phyloP scores from a whole-genome alignment of 2,113 vertebrate species.

The Notiomystis cincta region DNA sequence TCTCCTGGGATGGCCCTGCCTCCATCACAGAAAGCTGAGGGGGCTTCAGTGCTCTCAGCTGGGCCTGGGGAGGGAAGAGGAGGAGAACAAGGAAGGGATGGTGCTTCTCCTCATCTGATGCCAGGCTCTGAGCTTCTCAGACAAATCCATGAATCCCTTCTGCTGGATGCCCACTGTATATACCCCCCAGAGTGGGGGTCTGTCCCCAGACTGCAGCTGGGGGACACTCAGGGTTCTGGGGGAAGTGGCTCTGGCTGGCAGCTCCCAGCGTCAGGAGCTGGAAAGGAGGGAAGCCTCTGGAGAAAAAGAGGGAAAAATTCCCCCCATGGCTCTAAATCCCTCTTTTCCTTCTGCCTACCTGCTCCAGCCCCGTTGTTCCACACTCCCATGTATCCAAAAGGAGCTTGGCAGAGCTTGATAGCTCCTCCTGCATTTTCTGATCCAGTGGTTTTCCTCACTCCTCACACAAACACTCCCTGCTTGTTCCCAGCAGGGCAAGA shows the following conservation, averaged over 20 bases:
- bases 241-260: background rate
- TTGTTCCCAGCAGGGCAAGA: background rate
- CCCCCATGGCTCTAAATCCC: background rate
- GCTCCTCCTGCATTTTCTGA: background rate
- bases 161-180: no score
- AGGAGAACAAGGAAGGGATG: background rate
- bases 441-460: conserved; percentile 2
- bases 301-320: background rate
- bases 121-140: background rate
- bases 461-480: background rate
- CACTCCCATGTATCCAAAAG: background rate
- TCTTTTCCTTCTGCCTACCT: background rate
- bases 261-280: background rate
- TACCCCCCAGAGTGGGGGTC: background rate
- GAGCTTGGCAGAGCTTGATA: background rate
- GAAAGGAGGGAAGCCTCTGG: background rate
- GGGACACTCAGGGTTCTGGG: background rate
- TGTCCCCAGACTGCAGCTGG: background rate
- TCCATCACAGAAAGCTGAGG: background rate
- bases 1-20: background rate
- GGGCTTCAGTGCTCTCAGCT: background rate
- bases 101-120: background rate
- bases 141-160: background rate
- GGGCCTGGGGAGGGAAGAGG: background rate
- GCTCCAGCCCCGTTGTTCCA: background rate